Percentiles rank a stretch among this genome's conserved stretches.
These are phyloP conservation scores for Glyptemys insculpta DNA, from an alignment of 2,797 vertebrate genomes.

Conservation along the genomic window DNA sequence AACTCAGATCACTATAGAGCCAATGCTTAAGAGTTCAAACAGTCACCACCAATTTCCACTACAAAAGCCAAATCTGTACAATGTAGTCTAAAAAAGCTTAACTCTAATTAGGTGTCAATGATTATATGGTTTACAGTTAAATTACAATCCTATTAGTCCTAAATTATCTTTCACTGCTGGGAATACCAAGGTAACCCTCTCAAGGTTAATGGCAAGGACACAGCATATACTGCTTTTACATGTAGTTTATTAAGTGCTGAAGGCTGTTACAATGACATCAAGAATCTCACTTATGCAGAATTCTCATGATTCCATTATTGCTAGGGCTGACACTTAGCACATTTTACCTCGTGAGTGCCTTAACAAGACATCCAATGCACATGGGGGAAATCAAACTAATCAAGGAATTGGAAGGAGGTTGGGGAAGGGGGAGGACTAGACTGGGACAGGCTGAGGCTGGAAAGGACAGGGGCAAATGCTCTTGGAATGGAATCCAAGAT, in stretches of 20 bases:
- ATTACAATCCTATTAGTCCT: slow-evolving; percentile 44
- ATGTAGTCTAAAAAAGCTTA: background rate
- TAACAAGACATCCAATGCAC: background rate
- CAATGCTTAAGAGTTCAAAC: background rate
- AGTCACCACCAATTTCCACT: background rate
- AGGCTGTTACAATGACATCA: background rate
- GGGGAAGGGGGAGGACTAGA: background rate
- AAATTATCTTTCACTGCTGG: slow-evolving; percentile 15
- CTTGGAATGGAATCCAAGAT: background rate
- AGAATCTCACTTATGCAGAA: background rate
- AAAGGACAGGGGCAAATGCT: background rate
- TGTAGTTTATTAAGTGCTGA: background rate
- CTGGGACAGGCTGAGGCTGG: background rate
- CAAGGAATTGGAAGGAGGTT: background rate
- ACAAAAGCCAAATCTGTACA: background rate
- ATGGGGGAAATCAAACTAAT: too few species aligned
- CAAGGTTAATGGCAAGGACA: background rate
- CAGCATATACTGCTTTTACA: background rate
- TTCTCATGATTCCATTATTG: background rate
- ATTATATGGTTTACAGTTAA: background rate
- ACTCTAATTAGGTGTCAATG: background rate
- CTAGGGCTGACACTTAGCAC: background rate
- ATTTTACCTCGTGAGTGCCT: background rate
- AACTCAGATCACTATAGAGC: background rate
- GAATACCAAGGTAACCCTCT: slow-evolving; percentile 1